Evolutionary conservation across 2,888 invertebrate species (phyloP).

Genomic region (Tetranychus piercei): DNA sequence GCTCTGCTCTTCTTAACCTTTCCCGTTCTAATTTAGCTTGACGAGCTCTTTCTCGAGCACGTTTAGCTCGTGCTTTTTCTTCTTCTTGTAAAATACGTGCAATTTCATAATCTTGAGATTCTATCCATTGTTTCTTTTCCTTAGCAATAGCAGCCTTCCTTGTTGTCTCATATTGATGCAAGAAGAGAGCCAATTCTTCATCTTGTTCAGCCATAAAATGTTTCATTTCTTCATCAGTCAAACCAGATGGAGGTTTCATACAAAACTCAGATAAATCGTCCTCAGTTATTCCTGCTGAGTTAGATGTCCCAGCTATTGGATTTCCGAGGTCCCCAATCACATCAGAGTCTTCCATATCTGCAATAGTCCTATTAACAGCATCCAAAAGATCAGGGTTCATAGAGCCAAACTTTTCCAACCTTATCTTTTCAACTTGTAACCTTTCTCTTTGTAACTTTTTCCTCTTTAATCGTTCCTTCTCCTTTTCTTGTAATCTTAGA

Average conservation of each 20-base stretch:
- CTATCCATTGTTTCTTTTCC: constrained; percentile 30
- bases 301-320: not conserved
- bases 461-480: constrained; percentile 30
- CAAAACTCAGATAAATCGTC: constrained; percentile 35
- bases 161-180: constrained; percentile 53
- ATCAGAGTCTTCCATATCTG: constrained; percentile 6
- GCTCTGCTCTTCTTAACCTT: not conserved
- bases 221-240: constrained; percentile 40
- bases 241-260: constrained; percentile 31
- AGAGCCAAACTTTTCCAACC: not conserved
- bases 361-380: constrained; percentile 3
- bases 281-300: not conserved
- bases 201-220: constrained; percentile 52
- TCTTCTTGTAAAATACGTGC: constrained; percentile 55
- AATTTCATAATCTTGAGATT: constrained; percentile 58
- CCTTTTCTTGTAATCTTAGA: constrained; percentile 33
- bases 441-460: constrained; percentile 39
- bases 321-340: not conserved
- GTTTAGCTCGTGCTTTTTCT: constrained; percentile 49
- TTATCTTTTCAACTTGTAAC: constrained; percentile 9
- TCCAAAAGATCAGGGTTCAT: not conserved
- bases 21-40: constrained; percentile 9
- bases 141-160: constrained; percentile 15
- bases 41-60: constrained; percentile 49
- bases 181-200: constrained; percentile 51